Base-by-base conservation (phyloP, 92 coral and sea anemone species). In the Porites evermanni region DNA sequence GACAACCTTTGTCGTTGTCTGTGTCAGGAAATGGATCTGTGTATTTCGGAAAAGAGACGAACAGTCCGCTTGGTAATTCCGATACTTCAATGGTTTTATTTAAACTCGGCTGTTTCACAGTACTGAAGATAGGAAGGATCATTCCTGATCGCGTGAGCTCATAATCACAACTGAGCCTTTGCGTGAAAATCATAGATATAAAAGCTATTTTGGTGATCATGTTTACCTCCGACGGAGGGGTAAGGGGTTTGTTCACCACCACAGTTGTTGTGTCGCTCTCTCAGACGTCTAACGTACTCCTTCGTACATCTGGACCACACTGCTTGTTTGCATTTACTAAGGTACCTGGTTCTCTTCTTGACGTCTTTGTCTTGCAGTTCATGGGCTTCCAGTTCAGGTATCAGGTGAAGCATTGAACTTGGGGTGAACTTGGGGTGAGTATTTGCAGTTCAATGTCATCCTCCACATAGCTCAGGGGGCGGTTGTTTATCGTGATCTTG, bases 271-370 rank as follows among this genome's bases (percentile, higher is more conserved):
- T 87, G 91, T 17, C 63, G 75, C 64, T 81, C 91, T 10, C 87
- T 38, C 14, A 81, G 87, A 63, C 84, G 60, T 38, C 88, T 24
- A 29, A 82, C 72, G 26, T 67, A 67, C n/a, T n/a, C n/a, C n/a
- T n/a, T n/a, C n/a, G n/a, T n/a, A n/a, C n/a, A n/a, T n/a, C n/a
- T 80, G 26, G 74, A 47, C 91, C 91, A 88, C 88, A 88, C 56
- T 3, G 59, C 66, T 53, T 76, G 83, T 56, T 88, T 82, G 75
- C 91, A 82, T 6, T 32, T 71, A 8, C 6, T 51, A 23, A 88
- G 78, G 77, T 64, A 82, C 64, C 44, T 88, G 18, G 88, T 88
- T 69, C 84, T 24, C 64, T 82, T 88, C 64, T 88, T 74, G 13
- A 82, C 24, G 65, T 75, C 75, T 59, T 18, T 20, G 4, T 88